Percentiles rank a stretch among this genome's conserved stretches.
Conservation (phyloP, 2,888 invertebrate genomes). For the Trichacis sp. region DNA sequence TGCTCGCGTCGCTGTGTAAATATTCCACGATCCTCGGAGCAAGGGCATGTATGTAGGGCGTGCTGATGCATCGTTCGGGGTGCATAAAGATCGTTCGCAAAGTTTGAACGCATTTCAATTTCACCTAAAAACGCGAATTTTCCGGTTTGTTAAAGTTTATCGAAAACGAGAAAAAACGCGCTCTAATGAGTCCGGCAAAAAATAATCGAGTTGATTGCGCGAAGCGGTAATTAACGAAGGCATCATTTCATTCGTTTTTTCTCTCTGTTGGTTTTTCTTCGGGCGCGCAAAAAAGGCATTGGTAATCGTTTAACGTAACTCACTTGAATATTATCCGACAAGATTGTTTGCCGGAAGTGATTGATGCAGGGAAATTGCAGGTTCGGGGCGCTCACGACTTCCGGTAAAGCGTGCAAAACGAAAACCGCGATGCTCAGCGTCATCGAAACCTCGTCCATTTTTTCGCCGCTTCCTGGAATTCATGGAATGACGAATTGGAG, state of each 20-base stretch:
- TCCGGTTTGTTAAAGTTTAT: too few species aligned
- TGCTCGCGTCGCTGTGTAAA: slow-evolving; percentile 76
- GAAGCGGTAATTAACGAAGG: not conserved
- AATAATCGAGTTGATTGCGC: not conserved
- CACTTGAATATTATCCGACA: slow-evolving; percentile 75
- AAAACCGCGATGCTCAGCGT: slow-evolving; percentile 91
- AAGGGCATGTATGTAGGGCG: slow-evolving; percentile 84
- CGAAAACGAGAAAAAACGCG: too few species aligned
- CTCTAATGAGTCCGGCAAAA: not conserved
- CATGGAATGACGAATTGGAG: too few species aligned
- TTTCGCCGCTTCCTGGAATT: slow-evolving; percentile 75
- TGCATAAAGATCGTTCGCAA: slow-evolving; percentile 82
- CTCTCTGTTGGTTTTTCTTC: slow-evolving; percentile 4
- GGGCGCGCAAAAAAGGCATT: not conserved
- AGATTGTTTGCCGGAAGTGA: slow-evolving; percentile 88
- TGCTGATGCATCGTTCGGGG: slow-evolving; percentile 77
- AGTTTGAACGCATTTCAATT: slow-evolving; percentile 83
- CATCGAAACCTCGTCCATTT: slow-evolving; percentile 87
- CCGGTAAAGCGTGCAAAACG: slow-evolving; percentile 83
- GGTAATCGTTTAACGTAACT: slow-evolving; percentile 51
- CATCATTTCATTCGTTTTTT: not conserved
- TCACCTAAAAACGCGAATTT: slow-evolving; percentile 75
- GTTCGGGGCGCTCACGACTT: slow-evolving; percentile 82
- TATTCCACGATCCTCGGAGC: slow-evolving; percentile 84
- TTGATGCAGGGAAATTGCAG: slow-evolving; percentile 93